phyloP scores from a whole-genome alignment of 2,888 invertebrate species.

The Bembecia ichneumoniformis region DNA sequence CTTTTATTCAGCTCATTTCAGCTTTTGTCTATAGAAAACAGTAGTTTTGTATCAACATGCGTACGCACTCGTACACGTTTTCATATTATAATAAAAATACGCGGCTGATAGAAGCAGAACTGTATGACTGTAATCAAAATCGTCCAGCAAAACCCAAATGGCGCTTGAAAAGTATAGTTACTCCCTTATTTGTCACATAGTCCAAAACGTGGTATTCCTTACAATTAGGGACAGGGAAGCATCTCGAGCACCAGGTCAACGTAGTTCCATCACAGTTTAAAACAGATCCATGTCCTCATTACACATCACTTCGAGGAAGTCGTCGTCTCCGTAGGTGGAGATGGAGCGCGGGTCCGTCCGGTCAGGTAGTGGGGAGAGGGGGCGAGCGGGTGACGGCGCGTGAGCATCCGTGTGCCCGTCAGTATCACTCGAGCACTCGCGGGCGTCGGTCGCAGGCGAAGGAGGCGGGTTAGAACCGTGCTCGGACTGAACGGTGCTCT shows the following conservation, averaged over 20 bases:
- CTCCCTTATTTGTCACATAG: too few species aligned
- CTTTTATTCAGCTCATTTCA: too few species aligned
- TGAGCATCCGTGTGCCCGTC: slow-evolving; percentile 74
- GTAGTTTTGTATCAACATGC: too few species aligned
- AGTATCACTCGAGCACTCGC: slow-evolving; percentile 77
- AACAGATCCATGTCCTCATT: slow-evolving; percentile 82
- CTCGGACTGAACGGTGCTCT: slow-evolving; percentile 68
- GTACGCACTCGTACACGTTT: too few species aligned
- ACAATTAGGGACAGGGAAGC: too few species aligned
- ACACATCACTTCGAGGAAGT: slow-evolving; percentile 80
- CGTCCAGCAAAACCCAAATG: too few species aligned
- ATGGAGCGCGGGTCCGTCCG: slow-evolving; percentile 34
- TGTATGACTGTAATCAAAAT: too few species aligned
- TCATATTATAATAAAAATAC: too few species aligned
- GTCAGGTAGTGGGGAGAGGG: slow-evolving; percentile 15
- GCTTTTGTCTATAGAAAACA: too few species aligned
- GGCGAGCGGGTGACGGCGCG: slow-evolving; percentile 5
- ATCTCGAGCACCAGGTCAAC: neutral
- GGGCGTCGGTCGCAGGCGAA: slow-evolving; percentile 83
- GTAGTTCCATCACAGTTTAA: slow-evolving; percentile 31
- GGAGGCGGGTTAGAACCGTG: slow-evolving; percentile 83
- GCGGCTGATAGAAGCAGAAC: too few species aligned
- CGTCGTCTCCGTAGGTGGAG: slow-evolving; percentile 74
- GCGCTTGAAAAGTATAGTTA: too few species aligned
- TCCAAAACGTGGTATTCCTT: too few species aligned